These are phyloP conservation scores for Tenthredo notha DNA, from an alignment of 2,888 invertebrate species.

Conservation along the genomic window DNA sequence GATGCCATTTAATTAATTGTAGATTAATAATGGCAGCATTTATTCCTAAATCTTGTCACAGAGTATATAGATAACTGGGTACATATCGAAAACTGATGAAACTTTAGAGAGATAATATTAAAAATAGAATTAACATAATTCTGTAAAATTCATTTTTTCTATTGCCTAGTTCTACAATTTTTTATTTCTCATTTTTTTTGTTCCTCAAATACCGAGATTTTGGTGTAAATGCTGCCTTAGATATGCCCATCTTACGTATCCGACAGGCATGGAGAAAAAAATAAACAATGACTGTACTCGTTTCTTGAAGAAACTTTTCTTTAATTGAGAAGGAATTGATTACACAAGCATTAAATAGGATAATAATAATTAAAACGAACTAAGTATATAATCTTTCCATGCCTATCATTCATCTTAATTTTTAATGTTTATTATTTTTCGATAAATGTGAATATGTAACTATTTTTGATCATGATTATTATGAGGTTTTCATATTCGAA, in stretches of 20 bases:
- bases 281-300: neutral
- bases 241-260: constrained; percentile 20
- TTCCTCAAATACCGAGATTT: neutral
- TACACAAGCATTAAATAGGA: constrained; percentile 37
- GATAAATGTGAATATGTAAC: neutral
- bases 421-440: neutral
- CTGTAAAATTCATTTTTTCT: neutral
- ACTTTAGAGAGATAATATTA: neutral
- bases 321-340: constrained; percentile 33
- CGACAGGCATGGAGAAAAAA: constrained; percentile 27
- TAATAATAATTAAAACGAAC: constrained; percentile 14
- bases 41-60: neutral
- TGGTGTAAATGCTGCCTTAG: constrained; percentile 26
- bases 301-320: constrained; percentile 14
- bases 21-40: constrained; percentile 34
- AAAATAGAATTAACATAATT: neutral
- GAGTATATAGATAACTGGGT: neutral
- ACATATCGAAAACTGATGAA: neutral
- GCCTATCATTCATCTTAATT: neutral
- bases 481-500: neutral
- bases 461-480: constrained; percentile 16
- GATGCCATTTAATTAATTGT: constrained; percentile 25
- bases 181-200: neutral
- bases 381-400: constrained; percentile 16
- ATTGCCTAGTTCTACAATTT: neutral